Conservation (phyloP, 37 sponge, comb jelly and placozoan genomes). For the Trichoplax adhaerens region DNA sequence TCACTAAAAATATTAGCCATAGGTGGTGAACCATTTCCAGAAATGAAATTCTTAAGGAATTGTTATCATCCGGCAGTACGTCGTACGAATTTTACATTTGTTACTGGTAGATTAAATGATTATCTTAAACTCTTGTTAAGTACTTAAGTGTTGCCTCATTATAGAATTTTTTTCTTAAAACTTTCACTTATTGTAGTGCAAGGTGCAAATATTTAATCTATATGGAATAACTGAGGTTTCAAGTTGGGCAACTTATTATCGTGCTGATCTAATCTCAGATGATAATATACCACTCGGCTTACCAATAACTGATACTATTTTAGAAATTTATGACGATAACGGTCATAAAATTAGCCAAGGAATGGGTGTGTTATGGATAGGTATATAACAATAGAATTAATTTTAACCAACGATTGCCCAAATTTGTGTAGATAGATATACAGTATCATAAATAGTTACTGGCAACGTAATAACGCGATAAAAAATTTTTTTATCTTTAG, state of each 20-base stretch:
- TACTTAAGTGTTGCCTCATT: background rate
- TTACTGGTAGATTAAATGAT: slow-evolving; percentile 1
- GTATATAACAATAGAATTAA: slow-evolving; percentile 5
- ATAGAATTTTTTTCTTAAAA: no score
- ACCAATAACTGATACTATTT: slow-evolving; percentile 30
- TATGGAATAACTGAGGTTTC: slow-evolving; percentile 94
- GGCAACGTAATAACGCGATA: background rate
- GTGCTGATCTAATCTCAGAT: no score
- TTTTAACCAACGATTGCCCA: background rate
- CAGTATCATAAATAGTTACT: background rate
- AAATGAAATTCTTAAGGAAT: slow-evolving; percentile 1
- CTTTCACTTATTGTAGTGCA: slow-evolving; percentile 19
- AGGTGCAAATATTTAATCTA: slow-evolving; percentile 55
- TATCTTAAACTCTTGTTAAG: background rate
- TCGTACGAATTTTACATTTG: background rate
- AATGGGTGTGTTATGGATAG: slow-evolving; percentile 49
- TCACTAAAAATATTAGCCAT: slow-evolving; percentile 55
- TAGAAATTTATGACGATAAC: slow-evolving; percentile 29
- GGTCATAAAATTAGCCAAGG: slow-evolving; percentile 6
- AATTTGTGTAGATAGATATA: background rate
- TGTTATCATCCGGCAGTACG: slow-evolving; percentile 39
- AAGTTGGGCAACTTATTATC: slow-evolving; percentile 64
- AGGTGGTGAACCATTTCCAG: slow-evolving; percentile 72
- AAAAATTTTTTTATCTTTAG: slow-evolving; percentile 15
- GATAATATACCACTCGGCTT: slow-evolving; percentile 45